Conservation (phyloP, 2,113 vertebrate species). For the Rostratula benghalensis region DNA sequence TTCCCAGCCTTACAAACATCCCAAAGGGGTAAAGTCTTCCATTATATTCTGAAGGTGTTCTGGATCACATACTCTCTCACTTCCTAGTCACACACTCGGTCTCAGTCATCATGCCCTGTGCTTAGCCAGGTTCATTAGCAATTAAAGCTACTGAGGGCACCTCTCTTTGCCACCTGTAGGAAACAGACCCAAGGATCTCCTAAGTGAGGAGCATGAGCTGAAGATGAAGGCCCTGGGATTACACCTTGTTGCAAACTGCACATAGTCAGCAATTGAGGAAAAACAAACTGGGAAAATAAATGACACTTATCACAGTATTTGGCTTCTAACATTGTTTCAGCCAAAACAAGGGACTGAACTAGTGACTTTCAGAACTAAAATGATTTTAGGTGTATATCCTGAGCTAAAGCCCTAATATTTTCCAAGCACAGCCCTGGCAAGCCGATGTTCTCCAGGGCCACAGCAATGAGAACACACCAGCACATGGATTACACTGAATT, state of each 20-base stretch:
- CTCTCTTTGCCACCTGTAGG: not conserved
- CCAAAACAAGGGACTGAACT: not conserved
- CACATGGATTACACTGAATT: not conserved
- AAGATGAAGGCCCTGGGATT: not conserved
- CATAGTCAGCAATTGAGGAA: not conserved
- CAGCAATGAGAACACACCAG: not conserved
- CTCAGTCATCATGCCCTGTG: not conserved
- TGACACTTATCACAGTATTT: fast-evolving
- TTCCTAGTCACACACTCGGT: not conserved
- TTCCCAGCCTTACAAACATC: not conserved
- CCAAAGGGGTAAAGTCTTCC: not conserved
- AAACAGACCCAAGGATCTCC: not conserved
- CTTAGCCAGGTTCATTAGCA: not conserved
- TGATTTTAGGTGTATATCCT: not conserved
- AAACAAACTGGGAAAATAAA: not conserved
- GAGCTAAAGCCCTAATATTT: not conserved
- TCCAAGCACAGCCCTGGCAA: not conserved
- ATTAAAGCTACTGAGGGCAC: not conserved
- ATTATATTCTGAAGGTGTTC: not conserved
- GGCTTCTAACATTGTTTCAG: not conserved
- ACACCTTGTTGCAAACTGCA: not conserved
- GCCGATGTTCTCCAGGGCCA: not conserved
- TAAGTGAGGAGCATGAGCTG: not conserved
- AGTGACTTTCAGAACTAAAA: not conserved
- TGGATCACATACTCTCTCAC: not conserved